Base-by-base conservation (phyloP, 2,888 invertebrate species). In the Cataglyphis livida region DNA sequence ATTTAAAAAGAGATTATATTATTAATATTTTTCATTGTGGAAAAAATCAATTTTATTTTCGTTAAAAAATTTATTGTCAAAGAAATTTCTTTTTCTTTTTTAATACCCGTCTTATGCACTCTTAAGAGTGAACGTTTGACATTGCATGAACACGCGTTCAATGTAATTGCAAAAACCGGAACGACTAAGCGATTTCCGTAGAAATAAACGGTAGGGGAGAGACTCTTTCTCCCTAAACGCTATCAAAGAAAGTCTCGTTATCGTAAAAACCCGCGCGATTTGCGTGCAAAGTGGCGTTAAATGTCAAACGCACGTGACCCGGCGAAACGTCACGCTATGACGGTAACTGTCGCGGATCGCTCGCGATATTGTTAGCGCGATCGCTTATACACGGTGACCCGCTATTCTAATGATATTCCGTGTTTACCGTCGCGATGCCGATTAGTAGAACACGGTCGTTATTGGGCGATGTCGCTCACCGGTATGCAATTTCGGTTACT, bases 291-390 rank as follows among this genome's bases (percentile, higher is more conserved):
- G 35, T 41, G 71, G 35, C 32, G 32, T 65, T 65, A 65, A 41
- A 48, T 28, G 48, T 61, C 54, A 59, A 70, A 28, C 65, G 82
- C 82, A 81, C 86, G 85, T 86, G 88, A 82, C 73, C 41, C n/a
- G 32, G 71, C 81, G 79, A 86, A 88, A 88, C 75, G 83, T 86
- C 81, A 88, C 32, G 44, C 75, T 71, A 44, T 79, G 41, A 70
- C 71, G 65, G 76, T 85, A 87, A 85, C 82, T 84, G 81, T 82
- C 78, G 66, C 3, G 32, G 51, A 74, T 79, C 35, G 75, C 62
- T 79, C 71, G 21, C 38, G 70, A 66, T 21, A 65, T 76, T 83
- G 75, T 85, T 87, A 81, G 79, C 79, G 81, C 66, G 51, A 83
- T 82, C 79, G 65, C 75, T 18, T 74, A 41, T 71, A 84, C 85